These are phyloP conservation scores for Orussus abietinus DNA, from an alignment of 1,140 invertebrate genomes.

Conservation along the genomic window DNA sequence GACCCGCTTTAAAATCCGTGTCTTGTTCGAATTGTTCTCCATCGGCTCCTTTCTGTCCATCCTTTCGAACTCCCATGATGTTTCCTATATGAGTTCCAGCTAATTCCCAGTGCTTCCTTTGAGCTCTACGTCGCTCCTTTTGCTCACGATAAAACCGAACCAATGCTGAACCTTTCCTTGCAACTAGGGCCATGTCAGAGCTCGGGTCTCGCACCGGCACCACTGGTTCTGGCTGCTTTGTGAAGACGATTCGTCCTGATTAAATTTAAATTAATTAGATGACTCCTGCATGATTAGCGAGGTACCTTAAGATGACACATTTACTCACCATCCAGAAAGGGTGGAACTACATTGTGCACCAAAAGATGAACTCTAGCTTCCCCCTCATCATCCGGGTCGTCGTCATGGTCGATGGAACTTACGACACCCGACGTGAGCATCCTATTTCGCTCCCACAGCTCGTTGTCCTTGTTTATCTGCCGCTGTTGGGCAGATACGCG, in stretches of 20 bases:
- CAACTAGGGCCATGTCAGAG: constrained; percentile 95
- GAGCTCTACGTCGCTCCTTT: constrained; percentile 92
- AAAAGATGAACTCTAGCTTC: constrained; percentile 93
- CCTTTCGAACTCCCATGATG: constrained; percentile 82
- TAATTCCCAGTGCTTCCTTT: constrained; percentile 99
- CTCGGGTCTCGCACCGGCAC: constrained; percentile 84
- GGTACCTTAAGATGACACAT: no score
- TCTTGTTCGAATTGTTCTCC: constrained; percentile 61
- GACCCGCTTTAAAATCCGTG: constrained; percentile 76
- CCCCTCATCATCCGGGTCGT: constrained; percentile 88
- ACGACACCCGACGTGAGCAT: constrained; percentile 97
- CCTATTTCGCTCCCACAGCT: constrained; percentile 97
- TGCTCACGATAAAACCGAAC: constrained; percentile 91
- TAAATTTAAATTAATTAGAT: constrained; percentile 1
- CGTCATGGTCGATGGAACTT: constrained; percentile 81
- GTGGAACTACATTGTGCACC: constrained; percentile 98
- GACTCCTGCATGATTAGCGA: no score
- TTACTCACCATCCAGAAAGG: constrained; percentile 86
- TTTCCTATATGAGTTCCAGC: constrained; percentile 93
- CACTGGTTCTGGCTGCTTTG: constrained; percentile 88
- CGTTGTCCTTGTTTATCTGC: constrained; percentile 96
- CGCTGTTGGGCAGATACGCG: constrained; percentile 90
- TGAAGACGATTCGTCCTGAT: constrained; percentile 86
- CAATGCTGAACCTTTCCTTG: constrained; percentile 90
- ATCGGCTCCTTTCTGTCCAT: constrained; percentile 72